Conservation (phyloP, 2,888 invertebrate species). For the Cynaeus angustus region DNA sequence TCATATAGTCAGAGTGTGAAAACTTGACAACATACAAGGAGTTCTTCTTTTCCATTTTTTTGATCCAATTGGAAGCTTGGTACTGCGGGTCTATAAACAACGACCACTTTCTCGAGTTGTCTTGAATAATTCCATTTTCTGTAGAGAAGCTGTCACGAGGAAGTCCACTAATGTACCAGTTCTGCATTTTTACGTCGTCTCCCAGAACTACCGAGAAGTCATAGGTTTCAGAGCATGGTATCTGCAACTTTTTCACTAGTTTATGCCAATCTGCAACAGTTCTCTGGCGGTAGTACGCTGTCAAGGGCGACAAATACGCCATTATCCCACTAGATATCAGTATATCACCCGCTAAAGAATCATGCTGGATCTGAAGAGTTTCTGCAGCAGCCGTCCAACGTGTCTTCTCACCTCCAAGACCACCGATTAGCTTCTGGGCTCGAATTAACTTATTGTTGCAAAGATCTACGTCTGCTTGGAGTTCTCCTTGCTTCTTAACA, state of each 20-base stretch:
- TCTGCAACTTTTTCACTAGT: conserved; percentile 76
- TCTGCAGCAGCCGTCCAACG: conserved; percentile 88
- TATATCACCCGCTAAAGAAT: conserved; percentile 92
- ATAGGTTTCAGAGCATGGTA: conserved; percentile 86
- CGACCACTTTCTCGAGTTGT: conserved; percentile 85
- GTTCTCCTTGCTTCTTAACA: conserved; percentile 78
- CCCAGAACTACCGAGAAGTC: conserved; percentile 85
- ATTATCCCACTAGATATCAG: conserved; percentile 91
- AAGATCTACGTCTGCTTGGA: conserved; percentile 83
- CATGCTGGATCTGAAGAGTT: conserved; percentile 82
- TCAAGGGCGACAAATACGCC: conserved; percentile 92
- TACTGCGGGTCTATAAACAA: conserved; percentile 89
- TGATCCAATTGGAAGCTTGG: conserved; percentile 91
- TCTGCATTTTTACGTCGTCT: conserved; percentile 89
- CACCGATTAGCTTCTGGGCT: conserved; percentile 89
- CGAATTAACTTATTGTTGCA: conserved; percentile 89
- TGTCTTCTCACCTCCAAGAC: conserved; percentile 85
- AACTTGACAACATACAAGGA: conserved; percentile 83
- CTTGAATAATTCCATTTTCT: conserved; percentile 89
- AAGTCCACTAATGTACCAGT: conserved; percentile 88
- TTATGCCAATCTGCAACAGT: conserved; percentile 82
- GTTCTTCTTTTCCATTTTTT: conserved; percentile 85
- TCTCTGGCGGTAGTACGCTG: conserved; percentile 77
- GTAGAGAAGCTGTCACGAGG: conserved; percentile 88
- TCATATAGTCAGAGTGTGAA: conserved; percentile 84